phyloP scores from a whole-genome alignment of 2,888 invertebrate genomes.

The Stenurella melanura region DNA sequence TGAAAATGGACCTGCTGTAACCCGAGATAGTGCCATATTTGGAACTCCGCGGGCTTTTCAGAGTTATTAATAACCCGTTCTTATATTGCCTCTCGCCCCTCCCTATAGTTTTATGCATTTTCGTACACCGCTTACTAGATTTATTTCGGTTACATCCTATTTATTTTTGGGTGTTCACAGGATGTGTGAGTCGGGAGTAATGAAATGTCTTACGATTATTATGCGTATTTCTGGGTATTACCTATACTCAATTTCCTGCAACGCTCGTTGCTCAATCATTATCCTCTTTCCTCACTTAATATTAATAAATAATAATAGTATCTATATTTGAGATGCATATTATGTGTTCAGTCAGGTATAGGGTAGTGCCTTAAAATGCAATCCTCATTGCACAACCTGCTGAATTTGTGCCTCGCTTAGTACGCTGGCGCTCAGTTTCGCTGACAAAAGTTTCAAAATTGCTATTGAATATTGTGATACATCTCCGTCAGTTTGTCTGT shows the following conservation, averaged over 20 bases:
- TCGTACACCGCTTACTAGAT: slow-evolving; percentile 43
- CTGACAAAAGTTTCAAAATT: too few species aligned
- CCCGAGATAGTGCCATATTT: slow-evolving; percentile 82
- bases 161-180: slow-evolving; percentile 46
- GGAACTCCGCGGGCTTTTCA: slow-evolving; percentile 73
- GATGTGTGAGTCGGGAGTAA: slow-evolving; percentile 39
- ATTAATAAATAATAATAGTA: slow-evolving; percentile 4
- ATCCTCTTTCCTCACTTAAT: not conserved
- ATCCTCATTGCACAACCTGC: too few species aligned
- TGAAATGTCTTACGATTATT: slow-evolving; percentile 41
- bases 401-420: too few species aligned
- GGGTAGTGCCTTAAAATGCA: too few species aligned
- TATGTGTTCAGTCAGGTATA: too few species aligned
- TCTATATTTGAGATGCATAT: too few species aligned
- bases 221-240: slow-evolving; percentile 39
- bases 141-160: slow-evolving; percentile 44
- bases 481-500: too few species aligned
- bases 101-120: slow-evolving; percentile 43
- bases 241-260: slow-evolving; percentile 11
- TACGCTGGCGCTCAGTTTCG: too few species aligned
- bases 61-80: slow-evolving; percentile 73
- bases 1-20: slow-evolving; percentile 81
- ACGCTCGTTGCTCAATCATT: not conserved
- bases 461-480: too few species aligned
- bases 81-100: slow-evolving; percentile 65